A percentile compares a stretch with the other conserved stretches of the same genome.
Evolutionary conservation across 2,113 vertebrate genomes (phyloP).

Genomic region (Bettongia penicillata): DNA sequence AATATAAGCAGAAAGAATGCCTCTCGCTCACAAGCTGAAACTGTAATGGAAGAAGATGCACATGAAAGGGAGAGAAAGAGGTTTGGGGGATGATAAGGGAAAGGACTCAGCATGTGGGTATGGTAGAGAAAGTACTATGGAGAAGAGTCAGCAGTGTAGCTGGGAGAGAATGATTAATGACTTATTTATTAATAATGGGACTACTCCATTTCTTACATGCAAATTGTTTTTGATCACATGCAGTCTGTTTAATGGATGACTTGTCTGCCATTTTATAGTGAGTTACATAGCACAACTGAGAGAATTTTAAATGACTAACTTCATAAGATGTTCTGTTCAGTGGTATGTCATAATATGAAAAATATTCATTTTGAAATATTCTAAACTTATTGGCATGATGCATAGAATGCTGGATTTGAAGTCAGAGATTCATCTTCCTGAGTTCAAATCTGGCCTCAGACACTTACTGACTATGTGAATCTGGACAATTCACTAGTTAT

Average conservation of each 20-base stretch:
- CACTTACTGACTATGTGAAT: neutral
- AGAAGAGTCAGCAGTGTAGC: neutral
- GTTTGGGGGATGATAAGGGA: neutral
- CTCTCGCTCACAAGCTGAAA: neutral
- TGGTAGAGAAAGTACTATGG: neutral
- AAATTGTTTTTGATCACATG: neutral
- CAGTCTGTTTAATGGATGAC: neutral
- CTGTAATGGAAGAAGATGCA: neutral
- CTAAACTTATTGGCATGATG: neutral
- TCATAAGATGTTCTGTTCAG: neutral
- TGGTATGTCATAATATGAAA: neutral
- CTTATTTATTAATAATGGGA: neutral
- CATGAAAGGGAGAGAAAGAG: neutral
- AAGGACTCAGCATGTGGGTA: neutral
- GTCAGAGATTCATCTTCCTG: neutral
- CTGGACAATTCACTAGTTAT: neutral
- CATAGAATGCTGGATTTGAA: neutral
- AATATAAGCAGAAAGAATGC: neutral
- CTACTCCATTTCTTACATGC: neutral
- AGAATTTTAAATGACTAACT: neutral
- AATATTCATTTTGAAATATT: neutral
- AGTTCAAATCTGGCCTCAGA: neutral
- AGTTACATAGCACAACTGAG: neutral
- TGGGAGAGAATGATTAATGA: neutral
- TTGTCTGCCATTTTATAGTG: neutral